These are phyloP conservation scores for Notodonta dromedarius DNA, from an alignment of 2,888 invertebrate species.

Conservation along the genomic window DNA sequence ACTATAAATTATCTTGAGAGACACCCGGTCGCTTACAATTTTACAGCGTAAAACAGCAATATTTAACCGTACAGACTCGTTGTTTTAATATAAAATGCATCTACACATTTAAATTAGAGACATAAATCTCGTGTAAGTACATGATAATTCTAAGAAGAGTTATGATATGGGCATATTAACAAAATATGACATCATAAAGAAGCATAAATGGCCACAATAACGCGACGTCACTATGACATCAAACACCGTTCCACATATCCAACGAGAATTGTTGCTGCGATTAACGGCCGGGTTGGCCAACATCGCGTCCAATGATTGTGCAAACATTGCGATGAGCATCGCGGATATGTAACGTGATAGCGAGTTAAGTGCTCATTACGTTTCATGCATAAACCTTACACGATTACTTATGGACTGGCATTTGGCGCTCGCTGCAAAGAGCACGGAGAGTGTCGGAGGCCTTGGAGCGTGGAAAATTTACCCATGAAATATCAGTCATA, in stretches of 20 bases:
- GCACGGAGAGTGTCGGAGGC: constrained; percentile 16
- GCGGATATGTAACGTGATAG: constrained; percentile 35
- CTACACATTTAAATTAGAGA: neutral
- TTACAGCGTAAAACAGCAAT: constrained; percentile 6
- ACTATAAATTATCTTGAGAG: constrained; percentile 14
- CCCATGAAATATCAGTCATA: constrained; percentile 11
- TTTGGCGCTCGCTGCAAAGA: constrained; percentile 14
- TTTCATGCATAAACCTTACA: constrained; percentile 25
- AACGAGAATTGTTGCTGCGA: constrained; percentile 30
- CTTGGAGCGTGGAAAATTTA: constrained; percentile 31
- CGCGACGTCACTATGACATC: constrained; percentile 35
- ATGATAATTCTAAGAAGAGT: neutral
- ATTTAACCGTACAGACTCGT: constrained; percentile 2
- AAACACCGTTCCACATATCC: constrained; percentile 44
- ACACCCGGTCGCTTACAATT: constrained; percentile 14
- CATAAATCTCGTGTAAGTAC: neutral
- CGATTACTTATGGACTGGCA: constrained; percentile 17
- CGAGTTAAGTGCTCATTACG: constrained; percentile 33
- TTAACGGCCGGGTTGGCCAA: constrained; percentile 28
- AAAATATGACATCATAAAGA: constrained; percentile 27
- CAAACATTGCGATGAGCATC: constrained; percentile 36
- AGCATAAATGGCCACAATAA: constrained; percentile 25
- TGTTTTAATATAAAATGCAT: neutral
- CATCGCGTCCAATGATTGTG: constrained; percentile 34
- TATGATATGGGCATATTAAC: constrained; percentile 14